Evolutionary conservation across 1,140 invertebrate species (phyloP).

Genomic region (Oryzaephilus surinamensis): DNA sequence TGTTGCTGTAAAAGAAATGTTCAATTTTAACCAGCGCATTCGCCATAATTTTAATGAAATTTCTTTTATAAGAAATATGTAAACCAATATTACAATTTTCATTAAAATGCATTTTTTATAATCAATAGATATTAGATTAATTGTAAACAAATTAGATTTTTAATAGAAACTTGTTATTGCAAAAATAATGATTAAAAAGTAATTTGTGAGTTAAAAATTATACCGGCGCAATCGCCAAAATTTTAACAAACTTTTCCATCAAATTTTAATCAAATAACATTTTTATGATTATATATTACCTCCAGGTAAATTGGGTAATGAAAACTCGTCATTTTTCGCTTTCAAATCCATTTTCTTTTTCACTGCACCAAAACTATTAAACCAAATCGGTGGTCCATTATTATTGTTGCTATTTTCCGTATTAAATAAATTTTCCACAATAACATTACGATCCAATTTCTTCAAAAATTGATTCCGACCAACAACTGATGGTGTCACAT

Average conservation of each 20-base stretch:
- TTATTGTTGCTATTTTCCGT: neutral
- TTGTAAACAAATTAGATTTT: too few species aligned
- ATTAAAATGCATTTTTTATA: too few species aligned
- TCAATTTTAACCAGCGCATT: too few species aligned
- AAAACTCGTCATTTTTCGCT: conserved; percentile 35
- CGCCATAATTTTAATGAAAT: too few species aligned
- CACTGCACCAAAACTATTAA: conserved; percentile 11
- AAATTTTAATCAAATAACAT: conserved; percentile 8
- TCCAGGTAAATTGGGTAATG: conserved; percentile 40
- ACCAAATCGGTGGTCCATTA: conserved; percentile 13
- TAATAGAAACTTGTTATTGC: neutral
- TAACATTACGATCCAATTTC: conserved; percentile 21
- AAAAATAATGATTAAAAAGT: neutral
- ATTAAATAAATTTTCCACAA: conserved; percentile 12
- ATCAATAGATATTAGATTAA: too few species aligned
- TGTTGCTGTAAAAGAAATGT: conserved; percentile 40
- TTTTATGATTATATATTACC: too few species aligned
- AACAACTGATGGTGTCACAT: conserved; percentile 15
- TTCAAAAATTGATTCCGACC: conserved; percentile 24
- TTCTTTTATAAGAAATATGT: too few species aligned
- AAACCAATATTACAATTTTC: too few species aligned
- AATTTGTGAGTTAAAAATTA: too few species aligned
- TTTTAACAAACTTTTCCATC: conserved; percentile 1
- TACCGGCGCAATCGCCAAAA: too few species aligned
- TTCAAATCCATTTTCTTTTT: conserved; percentile 20